phyloP scores from a whole-genome alignment of 2,888 invertebrate species.

The Agonum fuliginosum region DNA sequence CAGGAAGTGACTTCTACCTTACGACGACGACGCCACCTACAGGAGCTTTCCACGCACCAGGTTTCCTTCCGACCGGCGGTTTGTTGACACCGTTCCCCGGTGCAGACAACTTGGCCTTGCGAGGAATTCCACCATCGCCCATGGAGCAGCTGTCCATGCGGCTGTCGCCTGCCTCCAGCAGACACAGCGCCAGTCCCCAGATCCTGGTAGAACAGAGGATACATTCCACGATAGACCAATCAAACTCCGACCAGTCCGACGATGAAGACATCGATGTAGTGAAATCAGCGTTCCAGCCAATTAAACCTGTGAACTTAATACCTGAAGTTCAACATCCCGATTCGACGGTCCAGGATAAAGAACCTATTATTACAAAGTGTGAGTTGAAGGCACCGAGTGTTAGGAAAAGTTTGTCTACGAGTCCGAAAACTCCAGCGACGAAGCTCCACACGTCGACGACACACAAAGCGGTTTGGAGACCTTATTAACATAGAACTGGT shows the following conservation, averaged over 20 bases:
- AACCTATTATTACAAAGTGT: slow-evolving; percentile 70
- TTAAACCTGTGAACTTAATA: slow-evolving; percentile 77
- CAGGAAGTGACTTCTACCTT: slow-evolving; percentile 62
- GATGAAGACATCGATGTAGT: slow-evolving; percentile 86
- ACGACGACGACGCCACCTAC: slow-evolving; percentile 36
- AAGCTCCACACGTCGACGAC: slow-evolving; percentile 71
- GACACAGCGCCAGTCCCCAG: slow-evolving; percentile 76
- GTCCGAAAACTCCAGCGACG: slow-evolving; percentile 71
- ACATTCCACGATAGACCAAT: slow-evolving; percentile 79
- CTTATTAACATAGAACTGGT: slow-evolving; percentile 75
- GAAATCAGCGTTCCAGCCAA: slow-evolving; percentile 84
- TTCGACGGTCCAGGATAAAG: slow-evolving; percentile 76
- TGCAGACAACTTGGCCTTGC: slow-evolving; percentile 66
- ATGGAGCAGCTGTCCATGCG: slow-evolving; percentile 69
- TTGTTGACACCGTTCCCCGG: slow-evolving; percentile 78
- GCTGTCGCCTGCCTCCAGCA: slow-evolving; percentile 76
- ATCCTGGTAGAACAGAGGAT: slow-evolving; percentile 74
- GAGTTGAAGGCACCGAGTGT: slow-evolving; percentile 80
- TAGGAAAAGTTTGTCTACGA: slow-evolving; percentile 72
- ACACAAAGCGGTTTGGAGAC: slow-evolving; percentile 84
- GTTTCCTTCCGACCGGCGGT: slow-evolving; percentile 76
- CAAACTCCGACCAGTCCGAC: slow-evolving; percentile 76
- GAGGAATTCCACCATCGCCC: slow-evolving; percentile 67
- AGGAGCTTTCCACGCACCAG: slow-evolving; percentile 61
- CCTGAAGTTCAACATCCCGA: slow-evolving; percentile 77